Base-by-base conservation (phyloP, 2,797 vertebrate species). In the Lepus oiostolus region DNA sequence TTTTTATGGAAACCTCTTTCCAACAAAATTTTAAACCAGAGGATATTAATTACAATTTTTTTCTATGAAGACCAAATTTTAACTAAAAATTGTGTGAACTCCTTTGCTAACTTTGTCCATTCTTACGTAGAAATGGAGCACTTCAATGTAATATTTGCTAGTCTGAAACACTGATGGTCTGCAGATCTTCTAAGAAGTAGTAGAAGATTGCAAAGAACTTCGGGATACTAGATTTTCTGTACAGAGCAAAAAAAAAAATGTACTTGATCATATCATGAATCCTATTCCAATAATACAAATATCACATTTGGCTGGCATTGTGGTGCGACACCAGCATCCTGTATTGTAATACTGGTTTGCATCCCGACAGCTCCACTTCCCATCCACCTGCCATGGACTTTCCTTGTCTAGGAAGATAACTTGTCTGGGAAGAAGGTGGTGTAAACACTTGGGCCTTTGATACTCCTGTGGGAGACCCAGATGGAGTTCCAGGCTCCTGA, bases 31-130 rank as follows among this genome's bases (percentile, higher is more conserved):
- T 50, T 89, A 90, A 84, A 35, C 26, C 77, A 85, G 80, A 94
- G 63, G 62, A 63, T 5, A 52, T 72, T 79, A 72, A 83, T 91
- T 92, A 19, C 71, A 92, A 14, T 50, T 68, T 50, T 94, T 95
- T 96, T 85, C n/a, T 63, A 16, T 85, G 74, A 90, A 80, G 68
- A 85, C 28, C 52, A 35, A 85, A 52, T 88, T 94, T 95, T 35
- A 54, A 42, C 87, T 65, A 54, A 67, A 93, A 93, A 65, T 92
- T 81, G 17, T 76, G 30, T 95, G 63, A 94, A 54, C 70, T 92
- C 30, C 28, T 8, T 94, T 87, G 19, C 28, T 74, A 74, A 14
- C 54, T 88, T 95, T 93, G 67, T 28, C 94, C 26, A 63, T 77
- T 76, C 16, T 87, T 84, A 47, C 32, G 38, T 35, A 63, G 65